Base-by-base conservation (phyloP, 2,888 invertebrate species). In the Mesoligia furuncula region DNA sequence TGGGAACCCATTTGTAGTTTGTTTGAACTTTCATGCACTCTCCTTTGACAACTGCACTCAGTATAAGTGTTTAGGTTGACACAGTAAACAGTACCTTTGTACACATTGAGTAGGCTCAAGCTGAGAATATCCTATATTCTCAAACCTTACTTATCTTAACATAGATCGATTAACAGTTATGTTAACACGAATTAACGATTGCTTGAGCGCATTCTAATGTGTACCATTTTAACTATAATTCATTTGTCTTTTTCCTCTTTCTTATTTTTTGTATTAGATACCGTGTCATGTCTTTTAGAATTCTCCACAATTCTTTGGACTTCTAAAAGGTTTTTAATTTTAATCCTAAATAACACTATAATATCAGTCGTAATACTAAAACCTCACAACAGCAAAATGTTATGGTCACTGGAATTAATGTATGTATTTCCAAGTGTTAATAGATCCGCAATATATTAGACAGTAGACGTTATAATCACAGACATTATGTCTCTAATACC, bases 11-110 rank as follows among this genome's bases (percentile, higher is more conserved):
- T 92, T 92, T 91, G 92, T 93, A 92, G 92, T 91, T 93, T 94
- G 93, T 93, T 95, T 93, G 93, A 94, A 93, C 86, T 94, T 92
- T 93, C 85, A 91, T 92, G 91, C 93, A 92, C 92, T 87, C 82
- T 89, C 89, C 89, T 87, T 85, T 84, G 84, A 85, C 84, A 85
- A 65, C 80, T 81, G 86, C 91, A 91, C 90, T 79, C 75, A 66
- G 81, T 48, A 20, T 77, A 76, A 76, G 69, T 76, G 76, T 87
- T 81, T 80, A 86, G 61, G 68, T 87, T 70, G 81, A 71, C 76
- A 70, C 67, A 69, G 51, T 64, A 87, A 84, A 81, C 73, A 83
- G 61, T 54, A 48, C 75, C 70, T 72, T 67, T 45, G 59, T 84
- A 78, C 79, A 89, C 80, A 69, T 61, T 70, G 75, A 89, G 59